These are phyloP conservation scores for Phlogophora meticulosa DNA, from an alignment of 2,888 invertebrate species.

Conservation along the genomic window DNA sequence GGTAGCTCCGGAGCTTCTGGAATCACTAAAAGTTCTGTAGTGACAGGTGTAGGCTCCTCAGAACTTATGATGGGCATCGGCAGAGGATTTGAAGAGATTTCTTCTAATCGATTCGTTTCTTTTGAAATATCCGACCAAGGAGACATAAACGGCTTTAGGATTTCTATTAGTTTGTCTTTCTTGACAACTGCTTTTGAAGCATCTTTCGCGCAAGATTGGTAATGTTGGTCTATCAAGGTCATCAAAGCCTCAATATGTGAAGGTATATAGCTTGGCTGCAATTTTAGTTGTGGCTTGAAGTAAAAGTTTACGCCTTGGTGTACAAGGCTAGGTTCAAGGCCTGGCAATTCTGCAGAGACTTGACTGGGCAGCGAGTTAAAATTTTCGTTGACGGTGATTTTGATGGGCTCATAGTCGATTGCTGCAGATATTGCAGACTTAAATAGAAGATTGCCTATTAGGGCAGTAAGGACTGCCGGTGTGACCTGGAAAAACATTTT, in stretches of 20 bases:
- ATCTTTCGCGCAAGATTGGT: constrained; percentile 7
- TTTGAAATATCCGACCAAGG: constrained; percentile 4
- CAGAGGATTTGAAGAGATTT: no score
- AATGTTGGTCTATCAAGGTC: constrained; percentile 44
- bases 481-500: constrained; percentile 25
- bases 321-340: constrained; percentile 63
- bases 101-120: background rate
- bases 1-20: constrained; percentile 33
- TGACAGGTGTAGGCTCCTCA: background rate
- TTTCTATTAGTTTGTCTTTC: constrained; percentile 26
- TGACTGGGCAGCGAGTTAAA: constrained; percentile 40
- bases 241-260: constrained; percentile 53
- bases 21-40: background rate
- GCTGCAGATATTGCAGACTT: constrained; percentile 8
- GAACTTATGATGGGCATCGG: no score
- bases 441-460: constrained; percentile 21
- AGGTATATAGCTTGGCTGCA: constrained; percentile 58
- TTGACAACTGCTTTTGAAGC: constrained; percentile 9
- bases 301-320: constrained; percentile 75
- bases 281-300: constrained; percentile 71
- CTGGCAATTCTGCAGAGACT: constrained; percentile 45
- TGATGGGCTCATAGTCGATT: constrained; percentile 37
- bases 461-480: background rate
- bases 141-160: constrained; percentile 14
- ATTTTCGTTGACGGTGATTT: constrained; percentile 62